These are phyloP conservation scores for Centrocercus urophasianus DNA, from an alignment of 2,113 vertebrate genomes.

Conservation along the genomic window DNA sequence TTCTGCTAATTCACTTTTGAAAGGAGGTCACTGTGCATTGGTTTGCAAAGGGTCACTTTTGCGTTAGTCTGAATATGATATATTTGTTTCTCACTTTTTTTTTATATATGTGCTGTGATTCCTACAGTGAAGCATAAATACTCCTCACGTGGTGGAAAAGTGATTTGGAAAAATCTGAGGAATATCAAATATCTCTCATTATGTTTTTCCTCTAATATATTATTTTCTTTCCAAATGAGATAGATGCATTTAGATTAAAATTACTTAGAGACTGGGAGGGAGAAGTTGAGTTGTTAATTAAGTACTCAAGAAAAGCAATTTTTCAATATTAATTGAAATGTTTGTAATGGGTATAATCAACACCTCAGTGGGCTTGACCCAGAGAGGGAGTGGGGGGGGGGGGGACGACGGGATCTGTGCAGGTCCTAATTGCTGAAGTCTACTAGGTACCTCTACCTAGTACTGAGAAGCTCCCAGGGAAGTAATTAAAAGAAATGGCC, in stretches of 20 bases:
- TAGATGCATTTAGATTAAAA: not conserved
- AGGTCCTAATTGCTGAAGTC: constrained; percentile 25
- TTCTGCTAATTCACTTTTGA: not conserved
- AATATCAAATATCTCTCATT: not conserved
- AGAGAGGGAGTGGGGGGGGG: not conserved
- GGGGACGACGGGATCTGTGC: not conserved
- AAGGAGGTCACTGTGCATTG: not conserved
- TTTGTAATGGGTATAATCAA: constrained; percentile 33
- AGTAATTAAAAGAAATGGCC: not conserved
- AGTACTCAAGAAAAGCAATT: constrained; percentile 12
- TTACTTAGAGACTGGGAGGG: not conserved
- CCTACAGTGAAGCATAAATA: not conserved
- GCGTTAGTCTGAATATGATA: not conserved
- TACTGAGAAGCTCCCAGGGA: constrained; percentile 15
- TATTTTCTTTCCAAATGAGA: not conserved
- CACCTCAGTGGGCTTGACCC: not conserved
- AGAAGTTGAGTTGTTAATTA: constrained; percentile 25
- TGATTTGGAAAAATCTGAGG: not conserved
- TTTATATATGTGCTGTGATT: not conserved
- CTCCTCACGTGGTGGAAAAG: not conserved
- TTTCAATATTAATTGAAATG: constrained; percentile 39
- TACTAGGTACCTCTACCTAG: not conserved
- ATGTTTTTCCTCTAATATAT: not conserved
- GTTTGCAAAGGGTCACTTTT: not conserved
- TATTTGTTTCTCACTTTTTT: not conserved